These are phyloP conservation scores for Temnothorax nylanderi DNA, from an alignment of 1,140 invertebrate genomes.

Conservation along the genomic window DNA sequence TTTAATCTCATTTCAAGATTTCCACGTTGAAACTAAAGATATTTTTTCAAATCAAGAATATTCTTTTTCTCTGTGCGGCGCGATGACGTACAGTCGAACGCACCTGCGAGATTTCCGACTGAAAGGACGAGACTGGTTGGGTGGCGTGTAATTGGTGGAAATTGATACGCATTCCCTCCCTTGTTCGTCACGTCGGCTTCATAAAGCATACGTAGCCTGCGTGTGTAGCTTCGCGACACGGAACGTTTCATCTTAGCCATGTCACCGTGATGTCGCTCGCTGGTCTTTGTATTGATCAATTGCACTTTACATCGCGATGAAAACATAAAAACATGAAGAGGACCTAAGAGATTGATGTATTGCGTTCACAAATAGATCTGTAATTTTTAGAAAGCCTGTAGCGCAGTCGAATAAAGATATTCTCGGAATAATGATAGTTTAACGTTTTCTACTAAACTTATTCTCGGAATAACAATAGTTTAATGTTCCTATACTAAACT, in stretches of 20 bases:
- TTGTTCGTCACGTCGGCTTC: constrained; percentile 1
- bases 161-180: constrained; percentile 55
- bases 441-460: too few relatives aligned
- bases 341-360: background rate
- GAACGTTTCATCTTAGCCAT: constrained; percentile 58
- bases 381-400: background rate
- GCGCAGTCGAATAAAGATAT: background rate
- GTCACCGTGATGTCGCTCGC: constrained; percentile 40
- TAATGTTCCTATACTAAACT: background rate
- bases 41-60: too few relatives aligned
- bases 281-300: constrained; percentile 54
- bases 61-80: background rate
- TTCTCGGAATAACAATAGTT: too few relatives aligned
- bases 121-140: constrained; percentile 36
- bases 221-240: constrained; percentile 29
- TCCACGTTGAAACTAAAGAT: too few relatives aligned
- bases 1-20: too few relatives aligned
- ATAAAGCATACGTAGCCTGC: background rate
- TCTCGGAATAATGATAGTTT: background rate
- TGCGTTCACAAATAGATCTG: background rate
- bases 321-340: background rate
- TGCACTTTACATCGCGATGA: constrained; percentile 47
- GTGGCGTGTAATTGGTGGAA: constrained; percentile 65
- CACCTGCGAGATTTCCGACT: constrained; percentile 5
- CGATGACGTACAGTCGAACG: constrained; percentile 35